These are phyloP conservation scores for Drosophila punjabiensis DNA, from an alignment of 1,140 invertebrate genomes.

Conservation along the genomic window DNA sequence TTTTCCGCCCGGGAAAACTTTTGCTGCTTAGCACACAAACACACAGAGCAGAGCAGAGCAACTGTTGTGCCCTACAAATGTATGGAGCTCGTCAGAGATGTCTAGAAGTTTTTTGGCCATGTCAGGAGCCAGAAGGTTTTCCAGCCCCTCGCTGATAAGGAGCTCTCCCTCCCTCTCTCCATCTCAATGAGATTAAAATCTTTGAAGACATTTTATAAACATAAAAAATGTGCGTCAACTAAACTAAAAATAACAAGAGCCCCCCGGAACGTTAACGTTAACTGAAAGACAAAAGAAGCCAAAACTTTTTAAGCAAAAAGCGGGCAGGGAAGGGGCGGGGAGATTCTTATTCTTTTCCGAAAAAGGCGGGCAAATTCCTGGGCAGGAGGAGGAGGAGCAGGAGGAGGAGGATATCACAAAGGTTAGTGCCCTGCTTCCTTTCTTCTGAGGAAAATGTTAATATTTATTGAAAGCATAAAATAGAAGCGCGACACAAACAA, in stretches of 20 bases:
- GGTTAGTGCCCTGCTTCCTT: constrained; percentile 9
- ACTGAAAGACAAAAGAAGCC: constrained; percentile 28
- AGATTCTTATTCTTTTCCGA: constrained; percentile 11
- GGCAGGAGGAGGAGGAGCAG: too few species aligned
- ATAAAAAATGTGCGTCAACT: constrained; percentile 59
- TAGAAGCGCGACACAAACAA: constrained; percentile 46
- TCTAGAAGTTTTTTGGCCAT: constrained; percentile 14
- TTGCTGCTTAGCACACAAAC: constrained; percentile 9
- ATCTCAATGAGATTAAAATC: constrained; percentile 65
- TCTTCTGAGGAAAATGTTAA: constrained; percentile 47
- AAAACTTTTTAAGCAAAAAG: constrained; percentile 21
- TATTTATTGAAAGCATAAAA: constrained; percentile 69
- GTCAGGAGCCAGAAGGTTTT: constrained; percentile 29
- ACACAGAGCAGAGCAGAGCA: too few species aligned
- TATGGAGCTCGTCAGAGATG: constrained; percentile 21
- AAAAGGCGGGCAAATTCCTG: constrained; percentile 1
- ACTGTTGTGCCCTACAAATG: constrained; percentile 10
- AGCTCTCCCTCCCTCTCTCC: not conserved
- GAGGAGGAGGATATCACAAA: not conserved
- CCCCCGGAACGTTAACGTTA: constrained; percentile 13
- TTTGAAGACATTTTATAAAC: constrained; percentile 67
- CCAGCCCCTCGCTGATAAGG: constrained; percentile 13
- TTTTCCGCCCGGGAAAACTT: constrained; percentile 27
- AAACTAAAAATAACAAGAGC: constrained; percentile 57
- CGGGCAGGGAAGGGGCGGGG: not conserved